phyloP scores from a whole-genome alignment of 2,888 invertebrate species.

The Ornithoptera alexandrae region DNA sequence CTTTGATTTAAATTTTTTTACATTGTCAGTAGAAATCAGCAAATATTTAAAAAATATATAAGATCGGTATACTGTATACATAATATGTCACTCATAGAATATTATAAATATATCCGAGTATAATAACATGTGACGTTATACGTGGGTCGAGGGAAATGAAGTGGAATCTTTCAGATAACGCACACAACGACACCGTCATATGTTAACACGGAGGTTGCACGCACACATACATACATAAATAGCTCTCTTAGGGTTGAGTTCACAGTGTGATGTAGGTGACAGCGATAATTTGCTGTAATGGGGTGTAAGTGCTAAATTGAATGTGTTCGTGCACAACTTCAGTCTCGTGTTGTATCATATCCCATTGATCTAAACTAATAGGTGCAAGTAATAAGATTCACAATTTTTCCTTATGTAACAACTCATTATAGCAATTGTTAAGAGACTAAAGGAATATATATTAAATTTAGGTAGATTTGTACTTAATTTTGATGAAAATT shows the following conservation, averaged over 20 bases:
- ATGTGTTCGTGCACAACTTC: constrained; percentile 53
- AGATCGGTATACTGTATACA: not conserved
- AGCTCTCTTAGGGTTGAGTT: constrained; percentile 57
- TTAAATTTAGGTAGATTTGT: no score
- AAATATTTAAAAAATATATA: no score
- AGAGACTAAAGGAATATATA: no score
- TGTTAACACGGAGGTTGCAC: constrained; percentile 34
- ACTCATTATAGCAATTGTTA: not conserved
- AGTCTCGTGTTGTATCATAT: constrained; percentile 47
- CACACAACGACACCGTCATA: constrained; percentile 54
- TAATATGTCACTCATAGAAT: constrained; percentile 2
- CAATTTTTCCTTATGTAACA: not conserved
- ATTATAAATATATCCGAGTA: constrained; percentile 37
- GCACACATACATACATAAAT: constrained; percentile 37
- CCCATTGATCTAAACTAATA: constrained; percentile 18
- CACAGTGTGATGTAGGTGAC: constrained; percentile 73
- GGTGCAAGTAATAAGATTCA: not conserved
- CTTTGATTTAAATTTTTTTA: no score
- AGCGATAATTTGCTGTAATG: constrained; percentile 74
- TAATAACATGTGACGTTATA: constrained; percentile 67
- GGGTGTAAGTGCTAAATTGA: constrained; percentile 69
- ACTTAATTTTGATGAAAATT: no score
- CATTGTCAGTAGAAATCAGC: no score
- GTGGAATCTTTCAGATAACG: constrained; percentile 78
- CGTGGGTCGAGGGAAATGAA: constrained; percentile 77